These are phyloP conservation scores for Aphaenogaster ashmeadi DNA, from an alignment of 1,140 invertebrate species.

Conservation along the genomic window DNA sequence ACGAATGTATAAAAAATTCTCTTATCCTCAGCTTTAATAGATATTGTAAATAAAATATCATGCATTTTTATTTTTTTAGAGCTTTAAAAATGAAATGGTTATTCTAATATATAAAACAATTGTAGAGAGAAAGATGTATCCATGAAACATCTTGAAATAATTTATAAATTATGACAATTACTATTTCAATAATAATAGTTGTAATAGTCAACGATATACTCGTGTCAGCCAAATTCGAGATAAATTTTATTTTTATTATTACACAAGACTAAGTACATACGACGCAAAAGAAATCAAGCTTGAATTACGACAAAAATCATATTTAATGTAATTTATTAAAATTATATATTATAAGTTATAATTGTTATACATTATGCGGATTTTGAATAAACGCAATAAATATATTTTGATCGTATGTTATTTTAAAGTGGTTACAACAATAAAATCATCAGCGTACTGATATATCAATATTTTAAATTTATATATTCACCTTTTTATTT, in stretches of 20 bases:
- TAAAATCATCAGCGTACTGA: neutral
- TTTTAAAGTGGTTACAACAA: neutral
- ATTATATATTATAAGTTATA: constrained; percentile 44
- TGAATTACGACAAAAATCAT: constrained; percentile 34
- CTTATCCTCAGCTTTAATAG: neutral
- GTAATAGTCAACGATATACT: neutral
- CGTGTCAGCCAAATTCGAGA: neutral
- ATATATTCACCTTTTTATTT: constrained; percentile 82
- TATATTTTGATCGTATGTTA: constrained; percentile 41
- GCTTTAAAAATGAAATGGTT: neutral
- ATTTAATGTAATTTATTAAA: constrained; percentile 62
- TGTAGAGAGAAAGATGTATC: neutral
- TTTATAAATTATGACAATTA: neutral
- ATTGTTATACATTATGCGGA: neutral
- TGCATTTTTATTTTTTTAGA: neutral
- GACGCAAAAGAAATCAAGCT: constrained; percentile 24
- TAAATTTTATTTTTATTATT: neutral
- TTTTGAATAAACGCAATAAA: constrained; percentile 39
- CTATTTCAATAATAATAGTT: neutral
- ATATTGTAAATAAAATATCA: constrained; percentile 24
- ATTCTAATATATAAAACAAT: neutral
- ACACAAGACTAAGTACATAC: constrained; percentile 9
- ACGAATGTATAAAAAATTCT: constrained; percentile 15
- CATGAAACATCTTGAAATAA: constrained; percentile 17
- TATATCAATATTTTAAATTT: neutral